Evolutionary conservation across 2,888 invertebrate species (phyloP), one percentile per base, ranked within the genome.

Genomic region (Scrobipalpa atriplicella): DNA sequence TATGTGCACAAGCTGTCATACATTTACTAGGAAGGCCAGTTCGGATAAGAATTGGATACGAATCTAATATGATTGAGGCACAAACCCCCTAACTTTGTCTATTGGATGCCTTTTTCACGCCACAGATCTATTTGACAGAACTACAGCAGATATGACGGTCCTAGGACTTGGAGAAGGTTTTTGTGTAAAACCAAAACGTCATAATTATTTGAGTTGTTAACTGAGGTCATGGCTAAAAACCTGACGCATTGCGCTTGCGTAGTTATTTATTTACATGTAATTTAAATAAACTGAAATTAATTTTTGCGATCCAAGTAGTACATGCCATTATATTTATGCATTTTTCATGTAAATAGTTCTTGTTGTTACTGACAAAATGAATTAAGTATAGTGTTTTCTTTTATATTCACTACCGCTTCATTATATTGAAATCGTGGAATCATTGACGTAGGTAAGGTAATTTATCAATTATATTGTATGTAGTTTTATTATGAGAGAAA

Each of bases 301-400:
- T 11, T 56, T 21, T 8, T 8, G 19, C 52, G 21, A 29, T 13
- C 1, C 13, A 13, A 21, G 29, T 54, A 18, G 19, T 11, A 6
- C 2, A 56, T 21, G 54, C 54, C 6, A 56, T 56, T 56, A 29
- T 56, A 18, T 56, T 56, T 56, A 21, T 56, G 21, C 21, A 8
- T 1, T 52, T 52, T 19, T 19, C 21, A 52, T 21, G 19, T 56
- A 56, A 29, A 21, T 21, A 13, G 21, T 29, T 18, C 21, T n/a
- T 47, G 47, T 47, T 47, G 43, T 29, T 29, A 29, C 5, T 43
- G 13, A 13, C 13, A 43, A 43, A 43, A 3, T 13, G 13, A 9
- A 3, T 47, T 47, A 1, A 47, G 3, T n/a, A 7, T n/a, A 47
- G 47, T 47, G 47, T 7, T 47, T 16, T 47, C 29, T 29, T 29